Evolutionary conservation across 2,888 invertebrate genomes (phyloP).

Genomic region (Hermaeophaga mercurialis): DNA sequence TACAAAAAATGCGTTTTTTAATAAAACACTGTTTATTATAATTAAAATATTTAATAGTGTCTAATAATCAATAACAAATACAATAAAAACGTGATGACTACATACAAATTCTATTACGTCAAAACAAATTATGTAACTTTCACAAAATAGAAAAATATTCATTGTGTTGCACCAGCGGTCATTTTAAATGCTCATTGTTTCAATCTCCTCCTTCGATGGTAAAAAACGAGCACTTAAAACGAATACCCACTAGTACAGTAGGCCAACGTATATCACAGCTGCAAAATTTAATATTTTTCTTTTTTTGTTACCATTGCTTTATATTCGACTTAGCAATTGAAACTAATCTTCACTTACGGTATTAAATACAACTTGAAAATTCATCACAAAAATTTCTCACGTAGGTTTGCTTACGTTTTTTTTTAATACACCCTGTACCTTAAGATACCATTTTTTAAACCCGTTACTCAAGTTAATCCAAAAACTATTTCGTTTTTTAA

Average conservation of each 20-base stretch:
- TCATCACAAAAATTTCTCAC: neutral
- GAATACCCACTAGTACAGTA: conserved; percentile 21
- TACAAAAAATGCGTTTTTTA: too few species aligned
- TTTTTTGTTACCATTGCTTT: conserved; percentile 20
- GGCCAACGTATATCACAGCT: conserved; percentile 46
- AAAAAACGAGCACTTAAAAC: neutral
- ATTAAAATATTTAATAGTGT: conserved; percentile 9
- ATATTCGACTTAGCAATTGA: conserved; percentile 14
- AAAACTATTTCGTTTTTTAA: too few species aligned
- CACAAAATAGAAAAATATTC: conserved; percentile 31
- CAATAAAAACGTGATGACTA: conserved; percentile 17
- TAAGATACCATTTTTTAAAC: too few species aligned
- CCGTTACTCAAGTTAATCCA: too few species aligned
- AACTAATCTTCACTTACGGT: conserved; percentile 4
- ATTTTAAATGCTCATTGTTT: neutral
- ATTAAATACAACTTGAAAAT: conserved; percentile 4
- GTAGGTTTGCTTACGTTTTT: too few species aligned
- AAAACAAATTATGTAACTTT: conserved; percentile 24
- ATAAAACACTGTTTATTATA: too few species aligned
- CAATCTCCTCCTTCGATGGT: neutral
- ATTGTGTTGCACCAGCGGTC: conserved; percentile 22
- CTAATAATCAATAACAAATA: conserved; percentile 12
- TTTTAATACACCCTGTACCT: too few species aligned
- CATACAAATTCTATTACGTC: conserved; percentile 23
- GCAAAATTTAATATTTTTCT: conserved; percentile 35